Percentiles rank a stretch among this genome's conserved stretches.
Conservation (phyloP, 2,113 vertebrate species). For the Bombycilla garrulus region DNA sequence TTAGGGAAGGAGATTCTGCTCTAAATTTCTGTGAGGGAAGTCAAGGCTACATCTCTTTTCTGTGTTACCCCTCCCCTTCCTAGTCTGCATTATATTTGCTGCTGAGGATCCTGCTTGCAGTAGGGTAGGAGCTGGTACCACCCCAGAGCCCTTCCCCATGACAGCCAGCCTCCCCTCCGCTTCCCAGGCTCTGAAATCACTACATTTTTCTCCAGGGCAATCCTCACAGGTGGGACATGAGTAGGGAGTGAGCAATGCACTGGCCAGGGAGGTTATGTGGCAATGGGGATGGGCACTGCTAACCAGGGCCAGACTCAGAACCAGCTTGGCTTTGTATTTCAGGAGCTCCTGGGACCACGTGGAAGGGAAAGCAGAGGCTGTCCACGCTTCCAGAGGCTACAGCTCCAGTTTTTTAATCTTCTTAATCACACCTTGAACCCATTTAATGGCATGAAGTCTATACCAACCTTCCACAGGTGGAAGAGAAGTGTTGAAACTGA, state of each 20-base stretch:
- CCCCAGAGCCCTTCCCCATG: background rate
- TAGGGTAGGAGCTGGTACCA: background rate
- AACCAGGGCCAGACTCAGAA: background rate
- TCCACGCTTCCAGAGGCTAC: background rate
- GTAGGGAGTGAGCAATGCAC: background rate
- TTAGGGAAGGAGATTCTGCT: background rate
- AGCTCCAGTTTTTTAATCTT: background rate
- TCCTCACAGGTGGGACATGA: background rate
- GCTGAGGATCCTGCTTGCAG: background rate
- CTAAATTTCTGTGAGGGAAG: background rate
- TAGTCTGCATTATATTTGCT: background rate
- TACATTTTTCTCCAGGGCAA: background rate
- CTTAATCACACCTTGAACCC: background rate
- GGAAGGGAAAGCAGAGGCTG: background rate
- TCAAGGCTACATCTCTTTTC: background rate
- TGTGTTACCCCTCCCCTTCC: background rate
- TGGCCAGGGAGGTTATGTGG: background rate
- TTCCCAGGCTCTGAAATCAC: background rate
- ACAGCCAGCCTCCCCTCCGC: background rate
- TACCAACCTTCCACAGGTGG: conserved; percentile 77
- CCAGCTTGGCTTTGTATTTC: background rate
- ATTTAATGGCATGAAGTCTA: background rate
- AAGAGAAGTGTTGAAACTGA: conserved; percentile 63
- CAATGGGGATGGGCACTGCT: background rate
- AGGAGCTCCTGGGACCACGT: background rate